Evolutionary conservation across 2,888 invertebrate genomes (phyloP).

Genomic region (Timandra comae): DNA sequence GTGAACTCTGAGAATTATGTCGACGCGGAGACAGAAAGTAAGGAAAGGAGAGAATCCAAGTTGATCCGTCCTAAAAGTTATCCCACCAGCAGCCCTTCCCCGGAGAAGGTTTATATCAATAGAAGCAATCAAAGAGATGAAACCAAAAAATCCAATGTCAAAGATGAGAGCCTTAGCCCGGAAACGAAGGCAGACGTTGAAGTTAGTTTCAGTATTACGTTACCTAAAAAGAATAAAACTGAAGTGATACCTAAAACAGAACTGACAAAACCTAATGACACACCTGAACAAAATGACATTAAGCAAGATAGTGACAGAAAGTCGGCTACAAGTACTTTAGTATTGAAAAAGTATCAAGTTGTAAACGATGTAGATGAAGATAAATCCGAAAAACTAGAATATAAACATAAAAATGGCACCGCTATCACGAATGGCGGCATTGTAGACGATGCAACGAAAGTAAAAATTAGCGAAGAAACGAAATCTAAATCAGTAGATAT

Average conservation of each 20-base stretch:
- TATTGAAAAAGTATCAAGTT: slow-evolving; percentile 58
- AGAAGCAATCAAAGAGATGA: slow-evolving; percentile 46
- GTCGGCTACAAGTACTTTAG: slow-evolving; percentile 32
- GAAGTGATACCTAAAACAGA: slow-evolving; percentile 32
- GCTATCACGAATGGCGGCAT: slow-evolving; percentile 34
- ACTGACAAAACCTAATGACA: slow-evolving; percentile 24
- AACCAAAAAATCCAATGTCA: slow-evolving; percentile 28
- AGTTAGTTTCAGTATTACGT: slow-evolving; percentile 66
- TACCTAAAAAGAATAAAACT: slow-evolving; percentile 54
- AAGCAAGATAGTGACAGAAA: slow-evolving; percentile 28
- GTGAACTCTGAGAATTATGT: slow-evolving; percentile 32
- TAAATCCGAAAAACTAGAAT: slow-evolving; percentile 29
- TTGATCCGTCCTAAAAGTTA: slow-evolving; percentile 78
- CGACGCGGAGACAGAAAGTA: slow-evolving; percentile 33
- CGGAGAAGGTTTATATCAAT: slow-evolving; percentile 54
- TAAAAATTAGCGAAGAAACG: slow-evolving; percentile 27
- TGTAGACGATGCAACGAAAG: slow-evolving; percentile 37
- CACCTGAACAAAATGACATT: slow-evolving; percentile 22
- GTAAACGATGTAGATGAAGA: slow-evolving; percentile 31
- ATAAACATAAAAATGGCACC: slow-evolving; percentile 37
- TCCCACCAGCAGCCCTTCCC: slow-evolving; percentile 67
- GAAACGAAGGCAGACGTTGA: slow-evolving; percentile 54
- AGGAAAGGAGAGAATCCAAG: slow-evolving; percentile 56
- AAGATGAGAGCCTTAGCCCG: slow-evolving; percentile 28
- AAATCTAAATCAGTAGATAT: slow-evolving; percentile 44